Evolutionary conservation across 2,113 vertebrate genomes (phyloP).

Genomic region (Etheostoma cragini): DNA sequence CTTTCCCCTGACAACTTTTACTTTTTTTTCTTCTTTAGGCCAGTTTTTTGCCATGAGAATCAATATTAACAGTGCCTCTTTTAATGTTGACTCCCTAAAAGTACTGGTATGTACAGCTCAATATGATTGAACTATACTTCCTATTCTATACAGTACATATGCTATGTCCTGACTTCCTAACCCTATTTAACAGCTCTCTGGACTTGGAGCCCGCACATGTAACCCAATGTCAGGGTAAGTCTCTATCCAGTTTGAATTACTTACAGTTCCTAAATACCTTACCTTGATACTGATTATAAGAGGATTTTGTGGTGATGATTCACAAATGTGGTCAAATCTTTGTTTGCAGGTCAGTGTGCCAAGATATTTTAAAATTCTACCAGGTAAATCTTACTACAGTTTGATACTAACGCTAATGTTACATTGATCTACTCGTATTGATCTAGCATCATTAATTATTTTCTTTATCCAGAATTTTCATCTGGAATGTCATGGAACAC

Average conservation of each 20-base stretch:
- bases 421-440: neutral
- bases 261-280: neutral
- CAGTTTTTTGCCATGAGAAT: slow-evolving; percentile 59
- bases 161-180: slow-evolving; percentile 7
- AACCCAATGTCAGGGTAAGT: slow-evolving; percentile 31
- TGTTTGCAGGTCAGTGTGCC: slow-evolving; percentile 42
- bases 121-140: neutral
- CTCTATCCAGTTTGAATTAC: neutral
- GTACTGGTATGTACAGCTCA: slow-evolving; percentile 38
- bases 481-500: slow-evolving; percentile 64
- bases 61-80: neutral
- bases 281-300: too few relatives aligned
- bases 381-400: slow-evolving; percentile 41
- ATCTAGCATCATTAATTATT: neutral
- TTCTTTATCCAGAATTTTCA: slow-evolving; percentile 53
- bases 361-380: neutral
- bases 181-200: slow-evolving; percentile 41
- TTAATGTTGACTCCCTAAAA: neutral
- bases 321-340: neutral
- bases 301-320: neutral
- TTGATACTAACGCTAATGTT: neutral
- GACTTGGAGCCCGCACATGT: fast-evolving
- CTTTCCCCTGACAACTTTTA: neutral
- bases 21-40: slow-evolving; percentile 37
- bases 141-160: neutral